phyloP scores from a whole-genome alignment of 2,888 invertebrate genomes.

The Drosophila rubida region DNA sequence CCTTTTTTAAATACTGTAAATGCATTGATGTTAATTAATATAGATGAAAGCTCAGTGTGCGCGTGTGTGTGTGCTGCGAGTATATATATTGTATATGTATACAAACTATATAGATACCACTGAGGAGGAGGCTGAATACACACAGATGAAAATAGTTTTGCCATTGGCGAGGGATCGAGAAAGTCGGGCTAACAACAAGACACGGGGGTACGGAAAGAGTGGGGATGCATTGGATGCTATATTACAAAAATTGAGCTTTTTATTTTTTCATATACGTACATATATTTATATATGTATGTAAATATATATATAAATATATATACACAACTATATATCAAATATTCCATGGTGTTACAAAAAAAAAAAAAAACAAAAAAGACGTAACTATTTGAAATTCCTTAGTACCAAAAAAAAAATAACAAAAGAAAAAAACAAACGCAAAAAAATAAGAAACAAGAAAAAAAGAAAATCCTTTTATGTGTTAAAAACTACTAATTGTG shows the following conservation, averaged over 20 bases:
- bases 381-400: slow-evolving; percentile 71
- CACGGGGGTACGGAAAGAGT: background rate
- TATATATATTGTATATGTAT: slow-evolving; percentile 16
- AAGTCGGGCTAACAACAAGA: background rate
- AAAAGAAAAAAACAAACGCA: slow-evolving; percentile 13
- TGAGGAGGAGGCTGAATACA: background rate
- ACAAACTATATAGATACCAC: slow-evolving; percentile 1
- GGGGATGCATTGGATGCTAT: slow-evolving; percentile 50
- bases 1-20: background rate
- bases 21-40: background rate
- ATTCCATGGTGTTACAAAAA: slow-evolving; percentile 56
- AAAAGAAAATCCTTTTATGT: slow-evolving; percentile 35
- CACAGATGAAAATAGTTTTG: slow-evolving; percentile 10
- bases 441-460: slow-evolving; percentile 10
- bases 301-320: slow-evolving; percentile 18
- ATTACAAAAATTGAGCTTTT: slow-evolving; percentile 50
- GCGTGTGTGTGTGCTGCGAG: background rate
- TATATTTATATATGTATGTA: slow-evolving; percentile 14
- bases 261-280: slow-evolving; percentile 42
- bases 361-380: slow-evolving; percentile 54
- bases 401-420: slow-evolving; percentile 63
- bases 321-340: slow-evolving; percentile 43
- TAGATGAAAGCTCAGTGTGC: background rate
- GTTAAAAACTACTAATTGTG: slow-evolving; percentile 36
- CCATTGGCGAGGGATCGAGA: slow-evolving; percentile 19